A percentile compares a stretch with the other conserved stretches of the same genome.
Evolutionary conservation across 2,888 invertebrate genomes (phyloP).

Genomic region (Nomada lathburiana): DNA sequence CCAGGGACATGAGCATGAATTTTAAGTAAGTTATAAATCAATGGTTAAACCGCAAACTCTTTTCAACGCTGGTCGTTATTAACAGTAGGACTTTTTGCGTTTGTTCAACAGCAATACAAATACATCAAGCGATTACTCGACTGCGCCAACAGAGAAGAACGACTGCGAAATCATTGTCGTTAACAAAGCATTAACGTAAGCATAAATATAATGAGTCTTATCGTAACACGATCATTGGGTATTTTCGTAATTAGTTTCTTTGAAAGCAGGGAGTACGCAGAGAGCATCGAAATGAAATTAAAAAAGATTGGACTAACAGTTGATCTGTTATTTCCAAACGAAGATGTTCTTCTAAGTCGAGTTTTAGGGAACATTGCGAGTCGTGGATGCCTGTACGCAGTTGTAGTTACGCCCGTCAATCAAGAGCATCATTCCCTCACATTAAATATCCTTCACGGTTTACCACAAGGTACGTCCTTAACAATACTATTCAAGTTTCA

Average conservation of each 20-base stretch:
- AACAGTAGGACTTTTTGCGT: constrained; percentile 3
- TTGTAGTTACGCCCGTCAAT: constrained; percentile 94
- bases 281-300: constrained; percentile 92
- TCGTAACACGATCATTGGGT: constrained; percentile 52
- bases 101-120: constrained; percentile 59
- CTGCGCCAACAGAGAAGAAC: constrained; percentile 87
- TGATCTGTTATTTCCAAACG: constrained; percentile 95
- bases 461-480: constrained; percentile 90
- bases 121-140: constrained; percentile 74
- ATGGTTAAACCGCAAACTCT: too few relatives aligned
- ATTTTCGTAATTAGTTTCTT: constrained; percentile 23
- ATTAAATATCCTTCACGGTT: constrained; percentile 94
- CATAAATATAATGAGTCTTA: constrained; percentile 66
- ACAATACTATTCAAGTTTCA: background rate
- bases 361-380: constrained; percentile 95
- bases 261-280: constrained; percentile 91
- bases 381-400: constrained; percentile 95
- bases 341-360: constrained; percentile 92
- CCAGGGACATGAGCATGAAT: constrained; percentile 71
- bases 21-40: constrained; percentile 75
- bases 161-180: constrained; percentile 97
- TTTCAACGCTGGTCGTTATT: background rate
- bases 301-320: constrained; percentile 92
- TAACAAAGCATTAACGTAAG: constrained; percentile 92
- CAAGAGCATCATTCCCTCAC: constrained; percentile 94